phyloP scores from a whole-genome alignment of 35 echinoderm and acorn worm species.

The Acanthaster planci region DNA sequence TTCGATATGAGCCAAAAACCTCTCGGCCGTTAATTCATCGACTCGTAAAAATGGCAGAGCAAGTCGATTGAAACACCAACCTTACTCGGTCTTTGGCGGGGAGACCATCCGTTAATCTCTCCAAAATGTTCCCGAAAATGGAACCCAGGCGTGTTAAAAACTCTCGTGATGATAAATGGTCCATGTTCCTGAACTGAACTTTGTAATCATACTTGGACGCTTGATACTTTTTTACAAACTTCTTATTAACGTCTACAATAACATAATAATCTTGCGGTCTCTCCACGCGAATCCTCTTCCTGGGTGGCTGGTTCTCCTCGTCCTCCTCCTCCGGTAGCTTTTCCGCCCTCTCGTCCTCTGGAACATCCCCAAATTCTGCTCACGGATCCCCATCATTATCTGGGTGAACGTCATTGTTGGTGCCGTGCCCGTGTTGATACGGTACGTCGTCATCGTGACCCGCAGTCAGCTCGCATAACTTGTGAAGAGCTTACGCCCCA shows the following conservation, averaged over 20 bases:
- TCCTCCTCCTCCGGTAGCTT: no score
- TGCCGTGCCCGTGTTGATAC: no score
- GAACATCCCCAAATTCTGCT: no score
- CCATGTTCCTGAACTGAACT: constrained; percentile 36
- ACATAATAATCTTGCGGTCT: constrained; percentile 17
- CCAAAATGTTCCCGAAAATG: constrained; percentile 31
- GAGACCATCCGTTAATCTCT: constrained; percentile 19
- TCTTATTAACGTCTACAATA: constrained; percentile 24
- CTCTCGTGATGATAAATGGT: background rate
- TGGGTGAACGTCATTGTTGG: no score
- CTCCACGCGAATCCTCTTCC: constrained; percentile 5
- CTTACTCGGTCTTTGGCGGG: constrained; percentile 17
- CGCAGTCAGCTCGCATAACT: no score
- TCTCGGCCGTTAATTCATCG: constrained; percentile 38
- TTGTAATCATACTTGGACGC: constrained; percentile 27
- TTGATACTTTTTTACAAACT: constrained; percentile 46
- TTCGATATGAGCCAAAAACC: constrained; percentile 39
- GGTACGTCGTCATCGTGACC: no score
- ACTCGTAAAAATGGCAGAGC: constrained; percentile 39
- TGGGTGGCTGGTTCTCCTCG: background rate
- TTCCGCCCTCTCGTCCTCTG: no score
- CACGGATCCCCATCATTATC: no score
- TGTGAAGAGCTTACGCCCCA: no score
- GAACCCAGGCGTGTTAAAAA: background rate
- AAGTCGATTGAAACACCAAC: constrained; percentile 34